Percentiles rank a stretch among this genome's conserved stretches.
Conservation (phyloP, 2,113 vertebrate genomes). For the Bos indicus region DNA sequence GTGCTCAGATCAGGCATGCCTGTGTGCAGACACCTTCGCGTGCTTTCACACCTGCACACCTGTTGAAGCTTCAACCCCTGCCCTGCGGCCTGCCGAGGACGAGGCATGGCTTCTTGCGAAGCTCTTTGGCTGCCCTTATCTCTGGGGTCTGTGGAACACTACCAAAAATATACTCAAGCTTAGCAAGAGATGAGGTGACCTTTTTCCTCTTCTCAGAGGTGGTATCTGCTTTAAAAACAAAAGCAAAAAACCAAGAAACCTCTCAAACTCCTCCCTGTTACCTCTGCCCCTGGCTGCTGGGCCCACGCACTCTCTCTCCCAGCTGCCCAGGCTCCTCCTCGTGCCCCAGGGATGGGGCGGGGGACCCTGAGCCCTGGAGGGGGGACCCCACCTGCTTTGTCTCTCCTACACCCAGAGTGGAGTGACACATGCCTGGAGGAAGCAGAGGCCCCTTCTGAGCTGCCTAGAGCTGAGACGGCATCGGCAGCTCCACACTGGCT, state of each 20-base stretch:
- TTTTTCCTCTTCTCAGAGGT: not conserved
- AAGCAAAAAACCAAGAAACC: not conserved
- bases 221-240: not conserved
- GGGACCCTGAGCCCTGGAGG: not conserved
- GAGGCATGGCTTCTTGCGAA: not conserved
- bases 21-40: not conserved
- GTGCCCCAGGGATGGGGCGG: not conserved
- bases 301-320: not conserved
- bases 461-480: not conserved
- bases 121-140: not conserved
- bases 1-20: not conserved
- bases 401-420: constrained; percentile 37
- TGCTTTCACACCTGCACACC: not conserved
- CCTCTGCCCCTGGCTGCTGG: not conserved
- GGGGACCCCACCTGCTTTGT: constrained; percentile 26
- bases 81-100: not conserved
- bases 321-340: not conserved
- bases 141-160: not conserved
- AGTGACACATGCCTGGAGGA: constrained; percentile 1
- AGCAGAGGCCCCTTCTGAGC: not conserved
- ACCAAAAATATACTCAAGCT: not conserved
- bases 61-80: not conserved
- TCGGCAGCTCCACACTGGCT: not conserved
- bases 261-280: not conserved
- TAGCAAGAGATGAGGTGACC: not conserved